These are phyloP conservation scores for Phyllotreta cruciferae DNA, from an alignment of 2,888 invertebrate genomes.

Conservation along the genomic window DNA sequence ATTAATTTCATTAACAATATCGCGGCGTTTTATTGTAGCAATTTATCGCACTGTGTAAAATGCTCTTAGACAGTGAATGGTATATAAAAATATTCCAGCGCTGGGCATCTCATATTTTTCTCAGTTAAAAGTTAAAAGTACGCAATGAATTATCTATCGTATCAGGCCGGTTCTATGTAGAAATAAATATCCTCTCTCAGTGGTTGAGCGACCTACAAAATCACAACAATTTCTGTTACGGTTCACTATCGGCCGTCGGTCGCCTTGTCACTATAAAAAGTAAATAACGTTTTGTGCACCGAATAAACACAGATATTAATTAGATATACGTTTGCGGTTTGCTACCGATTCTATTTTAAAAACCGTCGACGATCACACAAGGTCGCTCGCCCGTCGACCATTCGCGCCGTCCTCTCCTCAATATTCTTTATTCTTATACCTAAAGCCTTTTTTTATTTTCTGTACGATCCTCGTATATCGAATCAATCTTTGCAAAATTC, in stretches of 20 bases:
- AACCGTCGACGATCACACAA: background rate
- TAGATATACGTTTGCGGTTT: constrained; percentile 22
- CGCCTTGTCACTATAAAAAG: constrained; percentile 1
- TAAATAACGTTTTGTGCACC: constrained; percentile 16
- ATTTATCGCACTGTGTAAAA: no score
- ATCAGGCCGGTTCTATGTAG: background rate
- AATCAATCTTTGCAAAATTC: no score
- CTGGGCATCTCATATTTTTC: no score
- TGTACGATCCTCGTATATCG: no score
- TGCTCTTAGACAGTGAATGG: no score
- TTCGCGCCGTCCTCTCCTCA: background rate
- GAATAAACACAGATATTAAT: constrained; percentile 21
- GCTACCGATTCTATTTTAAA: constrained; percentile 21
- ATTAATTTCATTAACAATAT: no score
- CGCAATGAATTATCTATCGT: no score
- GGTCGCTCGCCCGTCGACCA: constrained; percentile 1
- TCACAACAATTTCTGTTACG: constrained; percentile 10
- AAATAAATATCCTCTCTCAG: constrained; percentile 7
- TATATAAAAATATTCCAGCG: no score
- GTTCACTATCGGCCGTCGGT: constrained; percentile 3
- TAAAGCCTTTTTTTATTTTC: no score
- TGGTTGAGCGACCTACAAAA: constrained; percentile 19
- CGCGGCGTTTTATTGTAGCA: no score
- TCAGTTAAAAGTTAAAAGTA: no score
- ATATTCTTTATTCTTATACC: no score